A percentile compares a stretch with the other conserved stretches of the same genome.
Evolutionary conservation across 2,797 vertebrate species (phyloP).

Genomic region (Poecilia picta): DNA sequence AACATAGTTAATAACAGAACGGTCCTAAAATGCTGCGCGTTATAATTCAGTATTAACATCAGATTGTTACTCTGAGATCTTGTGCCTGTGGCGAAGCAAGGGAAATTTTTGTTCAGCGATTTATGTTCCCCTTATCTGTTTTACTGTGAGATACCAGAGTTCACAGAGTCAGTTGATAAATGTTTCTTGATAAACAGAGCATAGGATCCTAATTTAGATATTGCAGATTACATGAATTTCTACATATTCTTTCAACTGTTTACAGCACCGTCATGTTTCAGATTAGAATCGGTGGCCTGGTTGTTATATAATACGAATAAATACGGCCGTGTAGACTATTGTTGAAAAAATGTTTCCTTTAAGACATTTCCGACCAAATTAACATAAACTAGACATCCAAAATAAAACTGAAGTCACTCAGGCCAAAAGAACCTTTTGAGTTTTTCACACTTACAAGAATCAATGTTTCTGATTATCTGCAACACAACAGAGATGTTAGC

Average conservation of each 20-base stretch:
- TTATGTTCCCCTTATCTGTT: slow-evolving; percentile 9
- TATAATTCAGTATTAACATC: not conserved
- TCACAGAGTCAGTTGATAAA: not conserved
- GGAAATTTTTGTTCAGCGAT: not conserved
- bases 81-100: not conserved
- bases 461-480: not conserved
- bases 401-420: not conserved
- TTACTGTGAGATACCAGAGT: not conserved
- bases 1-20: not conserved
- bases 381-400: not conserved
- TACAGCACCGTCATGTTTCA: not conserved
- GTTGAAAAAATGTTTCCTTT: not conserved
- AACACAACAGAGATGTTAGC: not conserved
- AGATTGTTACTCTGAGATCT: not conserved
- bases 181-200: not conserved
- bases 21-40: not conserved
- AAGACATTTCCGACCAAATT: not conserved
- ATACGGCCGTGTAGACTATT: not conserved
- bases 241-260: not conserved
- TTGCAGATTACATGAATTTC: not conserved
- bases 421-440: not conserved
- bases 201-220: not conserved
- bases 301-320: not conserved
- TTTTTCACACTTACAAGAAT: not conserved
- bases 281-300: not conserved